Conservation (phyloP, 2,113 vertebrate species). For the Malurus melanocephalus region DNA sequence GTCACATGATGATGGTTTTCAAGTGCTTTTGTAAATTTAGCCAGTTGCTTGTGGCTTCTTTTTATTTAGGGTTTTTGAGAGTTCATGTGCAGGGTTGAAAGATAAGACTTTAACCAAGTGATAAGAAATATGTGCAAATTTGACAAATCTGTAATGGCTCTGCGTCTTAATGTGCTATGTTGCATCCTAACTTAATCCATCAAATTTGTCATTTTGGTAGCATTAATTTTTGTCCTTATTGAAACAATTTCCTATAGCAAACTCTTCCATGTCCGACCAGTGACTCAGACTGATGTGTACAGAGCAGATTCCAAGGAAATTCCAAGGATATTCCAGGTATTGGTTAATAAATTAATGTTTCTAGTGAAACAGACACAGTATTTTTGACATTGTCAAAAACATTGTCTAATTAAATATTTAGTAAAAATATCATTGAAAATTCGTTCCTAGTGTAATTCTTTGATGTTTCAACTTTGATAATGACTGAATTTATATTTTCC, state of each 20-base stretch:
- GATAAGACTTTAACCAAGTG: background rate
- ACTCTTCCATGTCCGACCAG: slow-evolving; percentile 95
- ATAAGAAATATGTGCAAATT: background rate
- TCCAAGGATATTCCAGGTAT: slow-evolving; percentile 97
- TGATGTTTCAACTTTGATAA: background rate
- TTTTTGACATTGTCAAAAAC: background rate
- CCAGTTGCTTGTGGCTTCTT: background rate
- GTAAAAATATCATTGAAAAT: background rate
- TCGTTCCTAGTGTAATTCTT: background rate
- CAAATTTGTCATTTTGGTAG: background rate
- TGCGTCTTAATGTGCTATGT: background rate
- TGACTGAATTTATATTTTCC: background rate
- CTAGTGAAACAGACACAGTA: background rate
- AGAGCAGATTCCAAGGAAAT: slow-evolving; percentile 97
- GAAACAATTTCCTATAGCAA: slow-evolving; percentile 78
- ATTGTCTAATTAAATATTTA: background rate
- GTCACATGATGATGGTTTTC: background rate
- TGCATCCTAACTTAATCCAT: background rate
- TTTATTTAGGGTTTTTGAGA: background rate
- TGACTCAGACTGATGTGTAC: slow-evolving; percentile 97
- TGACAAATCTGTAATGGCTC: background rate
- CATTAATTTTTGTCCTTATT: slow-evolving; percentile 26
- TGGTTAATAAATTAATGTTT: background rate
- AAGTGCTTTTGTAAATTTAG: background rate
- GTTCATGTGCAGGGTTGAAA: background rate